phyloP scores from a whole-genome alignment of 1,140 invertebrate species.

The Drosophila baimaii region DNA sequence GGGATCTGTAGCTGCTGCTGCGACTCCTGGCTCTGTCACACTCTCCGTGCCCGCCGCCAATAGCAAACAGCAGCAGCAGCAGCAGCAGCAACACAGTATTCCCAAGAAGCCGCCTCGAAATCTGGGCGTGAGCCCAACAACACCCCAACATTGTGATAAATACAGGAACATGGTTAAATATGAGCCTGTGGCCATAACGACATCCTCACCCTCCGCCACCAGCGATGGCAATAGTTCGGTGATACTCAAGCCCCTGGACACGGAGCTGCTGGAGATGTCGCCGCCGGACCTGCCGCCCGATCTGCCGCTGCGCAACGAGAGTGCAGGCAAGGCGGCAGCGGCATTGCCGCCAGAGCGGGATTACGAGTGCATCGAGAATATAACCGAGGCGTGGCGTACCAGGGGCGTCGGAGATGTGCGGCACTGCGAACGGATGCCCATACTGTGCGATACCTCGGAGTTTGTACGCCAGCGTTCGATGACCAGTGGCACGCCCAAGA shows the following conservation, averaged over 20 bases:
- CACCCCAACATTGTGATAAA: conserved; percentile 71
- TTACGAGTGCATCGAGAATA: conserved; percentile 83
- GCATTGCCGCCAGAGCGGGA: conserved; percentile 60
- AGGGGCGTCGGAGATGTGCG: conserved; percentile 89
- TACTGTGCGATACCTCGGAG: conserved; percentile 74
- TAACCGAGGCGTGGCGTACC: conserved; percentile 90
- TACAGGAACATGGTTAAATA: conserved; percentile 78
- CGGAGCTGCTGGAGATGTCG: conserved; percentile 26
- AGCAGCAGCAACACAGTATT: no score
- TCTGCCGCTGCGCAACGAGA: conserved; percentile 73
- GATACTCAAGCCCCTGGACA: conserved; percentile 69
- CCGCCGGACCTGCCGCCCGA: conserved; percentile 53
- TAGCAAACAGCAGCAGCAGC: conserved; percentile 42
- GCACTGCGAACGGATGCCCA: conserved; percentile 86
- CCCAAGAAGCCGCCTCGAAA: conserved; percentile 83
- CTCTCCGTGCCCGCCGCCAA: conserved; percentile 41
- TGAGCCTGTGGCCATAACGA: conserved; percentile 81
- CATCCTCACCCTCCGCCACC: conserved; percentile 66
- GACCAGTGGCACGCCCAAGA: conserved; percentile 65
- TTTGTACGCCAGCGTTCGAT: conserved; percentile 81
- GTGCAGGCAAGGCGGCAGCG: conserved; percentile 55
- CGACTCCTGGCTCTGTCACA: conserved; percentile 14
- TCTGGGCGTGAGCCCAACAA: conserved; percentile 46
- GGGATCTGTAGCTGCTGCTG: not conserved
- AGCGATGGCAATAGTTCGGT: conserved; percentile 62